These are phyloP conservation scores for Episyrphus balteatus DNA, from an alignment of 1,140 invertebrate species.

Conservation along the genomic window DNA sequence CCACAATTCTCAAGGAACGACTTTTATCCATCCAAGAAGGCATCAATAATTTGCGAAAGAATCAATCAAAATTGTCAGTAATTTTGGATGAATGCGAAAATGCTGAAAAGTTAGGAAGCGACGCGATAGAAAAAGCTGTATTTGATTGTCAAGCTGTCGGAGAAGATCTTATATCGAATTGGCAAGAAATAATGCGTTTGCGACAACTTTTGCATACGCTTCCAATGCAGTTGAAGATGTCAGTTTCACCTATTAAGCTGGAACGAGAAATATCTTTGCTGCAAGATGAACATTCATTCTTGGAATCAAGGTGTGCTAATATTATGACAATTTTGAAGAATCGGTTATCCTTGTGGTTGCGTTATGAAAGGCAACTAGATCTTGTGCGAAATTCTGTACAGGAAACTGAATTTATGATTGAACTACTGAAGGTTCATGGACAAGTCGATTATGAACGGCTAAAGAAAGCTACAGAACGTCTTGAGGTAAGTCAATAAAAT, in stretches of 20 bases:
- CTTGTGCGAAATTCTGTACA: slow-evolving; percentile 65
- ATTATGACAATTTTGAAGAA: slow-evolving; percentile 52
- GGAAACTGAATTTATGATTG: slow-evolving; percentile 76
- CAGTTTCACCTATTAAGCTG: slow-evolving; percentile 59
- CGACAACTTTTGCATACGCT: slow-evolving; percentile 63
- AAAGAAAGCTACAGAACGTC: slow-evolving; percentile 63
- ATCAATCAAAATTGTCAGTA: slow-evolving; percentile 49
- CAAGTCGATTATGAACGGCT: slow-evolving; percentile 69
- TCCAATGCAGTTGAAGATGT: slow-evolving; percentile 56
- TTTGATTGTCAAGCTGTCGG: slow-evolving; percentile 52
- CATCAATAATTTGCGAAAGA: slow-evolving; percentile 49
- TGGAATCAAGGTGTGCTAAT: slow-evolving; percentile 56
- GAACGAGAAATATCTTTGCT: slow-evolving; percentile 63
- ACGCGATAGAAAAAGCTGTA: slow-evolving; percentile 55
- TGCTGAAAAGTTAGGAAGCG: slow-evolving; percentile 56
- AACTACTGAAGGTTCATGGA: slow-evolving; percentile 65
- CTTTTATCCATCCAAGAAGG: slow-evolving; percentile 58
- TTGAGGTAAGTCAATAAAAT: slow-evolving; percentile 51
- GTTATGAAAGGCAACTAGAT: slow-evolving; percentile 64
- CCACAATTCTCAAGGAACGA: slow-evolving; percentile 54
- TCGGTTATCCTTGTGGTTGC: slow-evolving; percentile 55
- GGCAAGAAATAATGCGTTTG: slow-evolving; percentile 63
- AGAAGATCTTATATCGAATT: slow-evolving; percentile 49
- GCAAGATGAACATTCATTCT: slow-evolving; percentile 55
- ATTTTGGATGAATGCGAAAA: slow-evolving; percentile 58